These are phyloP conservation scores for Stictocephala bisonia DNA, from an alignment of 2,888 invertebrate species.

Conservation along the genomic window DNA sequence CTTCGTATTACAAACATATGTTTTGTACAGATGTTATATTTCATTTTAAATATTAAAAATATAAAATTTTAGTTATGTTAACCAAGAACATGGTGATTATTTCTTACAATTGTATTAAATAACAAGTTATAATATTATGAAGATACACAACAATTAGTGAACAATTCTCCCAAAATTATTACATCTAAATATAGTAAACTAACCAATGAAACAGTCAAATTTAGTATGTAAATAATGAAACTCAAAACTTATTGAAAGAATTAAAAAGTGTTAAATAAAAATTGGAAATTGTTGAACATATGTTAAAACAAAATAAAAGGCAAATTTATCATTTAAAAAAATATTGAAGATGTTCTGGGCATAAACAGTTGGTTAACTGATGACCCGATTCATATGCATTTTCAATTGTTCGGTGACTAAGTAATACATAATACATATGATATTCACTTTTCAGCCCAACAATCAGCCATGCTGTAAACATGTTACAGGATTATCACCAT, in stretches of 20 bases:
- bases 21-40: too few species aligned
- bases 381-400: not conserved
- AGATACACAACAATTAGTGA: too few species aligned
- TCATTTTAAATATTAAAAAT: too few species aligned
- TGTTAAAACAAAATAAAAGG: not conserved
- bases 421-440: slow-evolving; percentile 1
- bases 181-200: too few species aligned
- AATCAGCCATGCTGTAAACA: not conserved
- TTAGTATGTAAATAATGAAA: too few species aligned
- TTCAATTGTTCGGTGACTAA: not conserved
- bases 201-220: too few species aligned
- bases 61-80: too few species aligned
- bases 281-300: not conserved
- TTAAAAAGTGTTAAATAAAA: not conserved
- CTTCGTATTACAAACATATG: too few species aligned
- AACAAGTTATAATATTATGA: too few species aligned
- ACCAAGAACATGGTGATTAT: too few species aligned
- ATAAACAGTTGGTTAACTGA: not conserved
- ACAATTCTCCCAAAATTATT: too few species aligned
- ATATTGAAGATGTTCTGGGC: not conserved
- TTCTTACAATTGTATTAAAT: too few species aligned
- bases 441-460: not conserved
- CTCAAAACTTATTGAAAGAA: not conserved
- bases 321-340: not conserved
- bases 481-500: not conserved